A percentile compares a stretch with the other conserved stretches of the same genome.
Conservation (phyloP, 2,797 vertebrate species). For the Lerista edwardsae region DNA sequence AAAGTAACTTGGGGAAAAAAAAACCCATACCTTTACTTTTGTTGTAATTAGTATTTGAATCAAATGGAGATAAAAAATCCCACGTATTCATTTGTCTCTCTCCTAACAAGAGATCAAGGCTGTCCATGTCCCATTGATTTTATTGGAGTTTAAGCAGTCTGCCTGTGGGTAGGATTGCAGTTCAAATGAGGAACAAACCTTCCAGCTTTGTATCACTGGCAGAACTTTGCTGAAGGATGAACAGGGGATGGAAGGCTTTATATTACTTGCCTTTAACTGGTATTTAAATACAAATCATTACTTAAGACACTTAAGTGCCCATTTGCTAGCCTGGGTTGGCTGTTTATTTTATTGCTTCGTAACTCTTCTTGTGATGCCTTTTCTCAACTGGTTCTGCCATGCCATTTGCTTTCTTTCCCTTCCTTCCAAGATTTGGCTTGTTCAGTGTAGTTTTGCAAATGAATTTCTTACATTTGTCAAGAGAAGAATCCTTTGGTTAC, state of each 20-base stretch:
- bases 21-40: no score
- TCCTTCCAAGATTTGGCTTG: not conserved
- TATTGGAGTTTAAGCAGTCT: not conserved
- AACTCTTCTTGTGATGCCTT: rapidly evolving
- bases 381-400: not conserved
- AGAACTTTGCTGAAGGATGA: not conserved
- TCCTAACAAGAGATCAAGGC: not conserved
- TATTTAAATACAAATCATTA: not conserved
- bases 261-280: not conserved
- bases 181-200: not conserved
- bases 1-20: no score
- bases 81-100: not conserved
- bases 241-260: not conserved
- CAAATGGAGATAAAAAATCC: not conserved
- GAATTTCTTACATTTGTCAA: not conserved
- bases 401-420: not conserved
- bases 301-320: not conserved
- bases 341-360: not conserved
- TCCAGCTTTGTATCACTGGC: not conserved
- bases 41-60: no score
- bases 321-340: not conserved
- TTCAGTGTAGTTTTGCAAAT: not conserved
- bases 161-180: not conserved
- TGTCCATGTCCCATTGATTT: not conserved
- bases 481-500: not conserved